Percentiles rank a stretch among this genome's conserved stretches.
phyloP scores from a whole-genome alignment of 2,797 vertebrate species.

The Lates japonicus region DNA sequence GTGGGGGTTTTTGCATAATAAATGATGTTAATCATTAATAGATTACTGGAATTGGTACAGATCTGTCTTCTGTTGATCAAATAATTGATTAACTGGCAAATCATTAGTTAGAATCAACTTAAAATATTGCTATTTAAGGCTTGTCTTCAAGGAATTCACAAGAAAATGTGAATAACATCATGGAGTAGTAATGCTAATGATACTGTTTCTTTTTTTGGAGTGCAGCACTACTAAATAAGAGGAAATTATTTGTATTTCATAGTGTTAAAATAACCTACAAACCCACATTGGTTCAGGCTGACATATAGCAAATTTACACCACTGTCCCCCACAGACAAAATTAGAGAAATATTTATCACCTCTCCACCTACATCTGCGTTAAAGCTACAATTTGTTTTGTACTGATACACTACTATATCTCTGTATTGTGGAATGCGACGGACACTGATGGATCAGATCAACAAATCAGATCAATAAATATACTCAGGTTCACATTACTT shows the following conservation, averaged over 20 bases:
- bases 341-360: too few relatives aligned
- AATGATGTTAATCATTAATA: not conserved
- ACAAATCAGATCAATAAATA: not conserved
- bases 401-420: not conserved
- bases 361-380: too few relatives aligned
- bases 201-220: too few relatives aligned
- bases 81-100: not conserved
- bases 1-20: not conserved
- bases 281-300: too few relatives aligned
- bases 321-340: too few relatives aligned
- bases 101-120: not conserved
- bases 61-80: not conserved
- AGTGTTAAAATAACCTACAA: too few relatives aligned
- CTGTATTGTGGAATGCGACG: not conserved
- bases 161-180: not conserved
- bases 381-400: too few relatives aligned
- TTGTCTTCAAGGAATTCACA: not conserved
- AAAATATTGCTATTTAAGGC: not conserved
- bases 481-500: not conserved
- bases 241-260: too few relatives aligned
- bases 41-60: not conserved
- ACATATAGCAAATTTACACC: too few relatives aligned
- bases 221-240: too few relatives aligned
- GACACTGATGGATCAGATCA: slow-evolving; percentile 6
- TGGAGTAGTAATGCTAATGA: too few relatives aligned